These are phyloP conservation scores for Oncorhynchus mykiss DNA, from an alignment of 2,113 vertebrate genomes.

Conservation along the genomic window DNA sequence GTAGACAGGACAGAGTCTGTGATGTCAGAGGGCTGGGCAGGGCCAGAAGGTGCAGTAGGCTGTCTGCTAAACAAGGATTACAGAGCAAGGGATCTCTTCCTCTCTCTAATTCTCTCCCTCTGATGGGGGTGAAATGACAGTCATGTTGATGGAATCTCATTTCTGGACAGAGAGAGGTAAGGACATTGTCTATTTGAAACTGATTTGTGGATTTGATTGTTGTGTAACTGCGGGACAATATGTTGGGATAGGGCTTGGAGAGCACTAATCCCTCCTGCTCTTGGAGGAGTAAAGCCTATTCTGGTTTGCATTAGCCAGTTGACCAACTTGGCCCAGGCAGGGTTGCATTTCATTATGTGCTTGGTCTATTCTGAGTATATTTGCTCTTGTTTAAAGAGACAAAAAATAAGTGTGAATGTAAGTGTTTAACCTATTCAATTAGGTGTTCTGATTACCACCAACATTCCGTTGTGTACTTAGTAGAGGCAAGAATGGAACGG, in stretches of 20 bases:
- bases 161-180: not conserved
- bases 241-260: not conserved
- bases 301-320: not conserved
- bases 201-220: not conserved
- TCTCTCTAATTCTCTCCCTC: not conserved
- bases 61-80: slow-evolving; percentile 63
- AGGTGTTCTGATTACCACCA: not conserved
- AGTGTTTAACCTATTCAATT: not conserved
- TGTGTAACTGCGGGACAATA: not conserved
- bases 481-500: too few species aligned
- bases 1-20: too few species aligned
- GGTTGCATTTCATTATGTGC: not conserved
- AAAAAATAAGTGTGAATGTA: not conserved
- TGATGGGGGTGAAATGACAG: not conserved
- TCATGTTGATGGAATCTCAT: not conserved
- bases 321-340: not conserved
- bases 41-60: slow-evolving; percentile 45
- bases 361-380: not conserved
- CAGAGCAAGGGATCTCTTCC: slow-evolving; percentile 4
- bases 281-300: not conserved
- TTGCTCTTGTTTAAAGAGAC: not conserved
- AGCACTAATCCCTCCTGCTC: not conserved
- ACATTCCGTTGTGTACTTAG: not conserved
- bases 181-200: not conserved
- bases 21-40: too few species aligned